These are phyloP conservation scores for Boloria euphrosyne DNA, from an alignment of 2,888 invertebrate species.

Conservation along the genomic window DNA sequence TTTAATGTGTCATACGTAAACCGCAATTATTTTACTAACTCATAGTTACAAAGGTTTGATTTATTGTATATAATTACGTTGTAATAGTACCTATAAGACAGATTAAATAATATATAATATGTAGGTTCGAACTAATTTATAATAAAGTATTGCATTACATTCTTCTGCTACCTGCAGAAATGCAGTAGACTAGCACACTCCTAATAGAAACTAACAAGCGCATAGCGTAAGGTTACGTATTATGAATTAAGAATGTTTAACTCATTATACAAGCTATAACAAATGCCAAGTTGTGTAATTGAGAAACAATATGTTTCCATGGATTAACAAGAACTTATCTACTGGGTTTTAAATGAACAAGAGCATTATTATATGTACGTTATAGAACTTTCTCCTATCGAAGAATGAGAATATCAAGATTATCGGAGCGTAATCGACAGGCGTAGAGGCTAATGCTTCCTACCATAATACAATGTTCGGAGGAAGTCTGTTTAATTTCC, in stretches of 20 bases:
- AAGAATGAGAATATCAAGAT: slow-evolving; percentile 67
- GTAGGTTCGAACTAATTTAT: too few relatives aligned
- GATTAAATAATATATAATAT: too few relatives aligned
- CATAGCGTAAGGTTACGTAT: not conserved
- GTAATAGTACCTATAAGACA: too few relatives aligned
- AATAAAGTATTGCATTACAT: too few relatives aligned
- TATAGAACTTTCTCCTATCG: slow-evolving; percentile 65
- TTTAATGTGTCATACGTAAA: slow-evolving; percentile 13
- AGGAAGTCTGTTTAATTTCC: slow-evolving; percentile 58
- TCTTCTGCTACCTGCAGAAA: too few relatives aligned
- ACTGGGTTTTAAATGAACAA: slow-evolving; percentile 36
- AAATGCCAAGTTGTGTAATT: slow-evolving; percentile 43
- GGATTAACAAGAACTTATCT: slow-evolving; percentile 35
- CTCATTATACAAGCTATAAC: slow-evolving; percentile 17
- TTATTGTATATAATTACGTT: not conserved
- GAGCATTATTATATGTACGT: slow-evolving; percentile 40
- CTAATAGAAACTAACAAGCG: too few relatives aligned
- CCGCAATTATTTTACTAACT: slow-evolving; percentile 23
- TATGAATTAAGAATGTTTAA: slow-evolving; percentile 15
- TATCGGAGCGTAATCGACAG: slow-evolving; percentile 68
- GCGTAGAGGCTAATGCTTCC: slow-evolving; percentile 63
- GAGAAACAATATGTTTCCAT: slow-evolving; percentile 41
- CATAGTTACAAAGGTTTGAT: slow-evolving; percentile 13
- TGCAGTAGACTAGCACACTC: too few relatives aligned
- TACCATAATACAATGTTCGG: slow-evolving; percentile 49